A percentile compares a stretch with the other conserved stretches of the same genome.
Evolutionary conservation across 2,797 vertebrate species (phyloP).

Genomic region (Eremophila alpestris): DNA sequence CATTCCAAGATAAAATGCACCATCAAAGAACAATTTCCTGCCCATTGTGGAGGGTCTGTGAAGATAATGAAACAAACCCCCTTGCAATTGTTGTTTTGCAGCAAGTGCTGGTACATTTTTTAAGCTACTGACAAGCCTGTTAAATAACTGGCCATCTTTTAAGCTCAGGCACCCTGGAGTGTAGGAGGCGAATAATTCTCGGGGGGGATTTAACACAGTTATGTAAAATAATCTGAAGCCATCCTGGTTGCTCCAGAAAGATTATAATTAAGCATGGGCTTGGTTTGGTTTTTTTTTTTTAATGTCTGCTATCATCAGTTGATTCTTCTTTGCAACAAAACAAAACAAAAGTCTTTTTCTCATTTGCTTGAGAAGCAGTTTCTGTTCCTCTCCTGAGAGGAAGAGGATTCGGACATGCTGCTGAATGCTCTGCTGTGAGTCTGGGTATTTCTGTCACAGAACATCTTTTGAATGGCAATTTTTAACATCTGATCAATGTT

Average conservation of each 20-base stretch:
- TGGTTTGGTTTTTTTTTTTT: not conserved
- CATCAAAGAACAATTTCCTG: not conserved
- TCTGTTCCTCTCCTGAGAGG: slow-evolving; percentile 26
- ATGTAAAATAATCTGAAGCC: slow-evolving; percentile 69
- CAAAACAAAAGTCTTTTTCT: slow-evolving; percentile 4
- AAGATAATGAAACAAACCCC: not conserved
- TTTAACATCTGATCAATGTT: slow-evolving; percentile 34
- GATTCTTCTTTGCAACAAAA: slow-evolving; percentile 3
- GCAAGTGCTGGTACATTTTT: slow-evolving; percentile 34
- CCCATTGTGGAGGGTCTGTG: not conserved
- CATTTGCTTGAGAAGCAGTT: slow-evolving; percentile 25
- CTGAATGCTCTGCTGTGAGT: not conserved
- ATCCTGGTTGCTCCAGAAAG: slow-evolving; percentile 48
- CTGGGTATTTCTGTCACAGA: slow-evolving; percentile 28
- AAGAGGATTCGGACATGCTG: not conserved
- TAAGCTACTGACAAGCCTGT: slow-evolving; percentile 47
- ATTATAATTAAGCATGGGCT: slow-evolving; percentile 3
- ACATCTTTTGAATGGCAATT: slow-evolving; percentile 32
- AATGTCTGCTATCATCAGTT: slow-evolving; percentile 5
- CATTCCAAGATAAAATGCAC: not conserved
- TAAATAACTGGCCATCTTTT: slow-evolving; percentile 69
- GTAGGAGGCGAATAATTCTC: slow-evolving; percentile 65
- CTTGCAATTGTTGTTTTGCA: slow-evolving; percentile 5
- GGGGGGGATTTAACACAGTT: slow-evolving; percentile 63
- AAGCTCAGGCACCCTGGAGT: slow-evolving; percentile 55